phyloP scores from a whole-genome alignment of 2,113 vertebrate genomes.

The Menura novaehollandiae region DNA sequence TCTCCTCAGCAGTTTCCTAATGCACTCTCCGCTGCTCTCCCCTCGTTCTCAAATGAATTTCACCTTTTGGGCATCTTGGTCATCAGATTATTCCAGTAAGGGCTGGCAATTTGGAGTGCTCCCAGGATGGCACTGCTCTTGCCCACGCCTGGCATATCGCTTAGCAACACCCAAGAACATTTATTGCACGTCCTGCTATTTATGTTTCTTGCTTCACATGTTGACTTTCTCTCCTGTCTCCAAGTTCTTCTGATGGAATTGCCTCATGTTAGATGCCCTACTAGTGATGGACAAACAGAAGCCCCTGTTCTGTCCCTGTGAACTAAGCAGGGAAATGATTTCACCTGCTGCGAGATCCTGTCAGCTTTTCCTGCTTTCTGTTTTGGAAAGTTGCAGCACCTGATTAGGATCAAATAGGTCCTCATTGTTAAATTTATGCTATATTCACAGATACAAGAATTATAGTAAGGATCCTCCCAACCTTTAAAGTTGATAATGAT shows the following conservation, averaged over 20 bases:
- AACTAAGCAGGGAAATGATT: neutral
- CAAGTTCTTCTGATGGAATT: neutral
- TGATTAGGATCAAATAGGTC: neutral
- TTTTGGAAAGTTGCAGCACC: neutral
- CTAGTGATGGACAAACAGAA: neutral
- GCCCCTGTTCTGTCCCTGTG: rapidly evolving
- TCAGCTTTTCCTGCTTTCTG: neutral
- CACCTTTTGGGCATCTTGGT: neutral
- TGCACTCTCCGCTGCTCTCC: neutral
- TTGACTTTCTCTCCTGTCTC: neutral
- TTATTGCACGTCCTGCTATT: slow-evolving; percentile 36
- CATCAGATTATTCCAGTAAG: neutral
- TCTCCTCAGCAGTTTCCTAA: neutral
- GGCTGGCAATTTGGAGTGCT: neutral
- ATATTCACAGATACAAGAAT: neutral
- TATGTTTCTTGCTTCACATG: slow-evolving; percentile 14
- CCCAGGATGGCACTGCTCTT: neutral
- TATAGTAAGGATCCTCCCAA: neutral
- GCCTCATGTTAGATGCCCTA: neutral
- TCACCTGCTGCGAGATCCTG: neutral
- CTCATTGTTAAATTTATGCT: neutral
- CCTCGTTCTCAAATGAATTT: neutral
- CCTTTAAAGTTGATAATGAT: neutral
- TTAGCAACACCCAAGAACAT: neutral
- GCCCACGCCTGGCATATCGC: neutral